Evolutionary conservation across 2,113 vertebrate genomes (phyloP), one percentile per base, ranked within the genome.

Genomic region (Perognathus longimembris): DNA sequence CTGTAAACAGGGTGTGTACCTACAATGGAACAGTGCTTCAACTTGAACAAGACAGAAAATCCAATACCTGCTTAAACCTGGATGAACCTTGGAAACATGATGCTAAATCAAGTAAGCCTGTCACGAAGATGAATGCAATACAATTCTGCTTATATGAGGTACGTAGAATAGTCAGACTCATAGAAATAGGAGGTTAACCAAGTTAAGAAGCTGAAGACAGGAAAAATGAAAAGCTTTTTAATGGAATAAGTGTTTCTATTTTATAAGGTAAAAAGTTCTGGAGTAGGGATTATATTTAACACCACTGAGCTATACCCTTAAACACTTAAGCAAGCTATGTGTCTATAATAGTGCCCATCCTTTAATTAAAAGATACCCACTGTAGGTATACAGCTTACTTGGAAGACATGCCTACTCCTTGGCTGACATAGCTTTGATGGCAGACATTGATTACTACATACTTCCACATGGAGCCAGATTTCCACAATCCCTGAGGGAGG

Each of bases 141-240:
- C 69, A 54, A 81, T 66, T 69, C 26, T n/a, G 24, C 28, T 74
- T n/a, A 54, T 28, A 42, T 54, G 34, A 59, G 18, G 20, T 82
- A 24, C 32, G 22, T 76, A 64, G 9, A 64, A 32, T 67, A 40
- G 26, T 66, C 63, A 63, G 18, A 12, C 17, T 57, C 79, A 42
- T 4, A 66, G 90, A 86, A 82, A 91, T 20, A 91, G 50, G 66
- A 94, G 82, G 54, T 21, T 66, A 28, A 78, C 54, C 14, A 54
- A 45, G 45, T 45, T 45, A 45, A 54, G 50, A 15, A 54, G 24
- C 15, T 6, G 1, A 30, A 11, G 81, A 17, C 34, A 9, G 17
- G 1, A 5, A 12, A 66, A 64, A 50, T 5, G 34, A n/a, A 36
- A 5, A 70, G 17, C 10, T 67, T 11, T 32, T 81, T 32, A 73